Conservation (phyloP, 1,140 invertebrate species). For the Sycophila sp. region DNA sequence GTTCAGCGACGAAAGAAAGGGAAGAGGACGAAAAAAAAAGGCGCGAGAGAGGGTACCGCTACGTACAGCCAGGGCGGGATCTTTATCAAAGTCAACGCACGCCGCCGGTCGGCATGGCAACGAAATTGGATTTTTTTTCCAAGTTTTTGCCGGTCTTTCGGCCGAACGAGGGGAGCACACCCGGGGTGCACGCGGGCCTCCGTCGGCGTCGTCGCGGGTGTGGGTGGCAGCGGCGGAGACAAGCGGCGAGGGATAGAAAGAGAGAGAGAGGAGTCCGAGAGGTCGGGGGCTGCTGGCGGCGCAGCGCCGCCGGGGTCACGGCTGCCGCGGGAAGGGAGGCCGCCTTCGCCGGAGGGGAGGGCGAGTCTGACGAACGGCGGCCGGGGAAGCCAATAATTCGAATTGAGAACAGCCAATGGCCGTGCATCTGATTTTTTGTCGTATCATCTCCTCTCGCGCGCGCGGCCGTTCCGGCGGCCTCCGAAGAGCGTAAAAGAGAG, state of each 20-base stretch:
- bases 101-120: conserved; percentile 62
- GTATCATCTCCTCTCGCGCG: conserved; percentile 53
- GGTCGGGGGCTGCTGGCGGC: conserved; percentile 4
- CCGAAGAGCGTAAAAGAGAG: not conserved
- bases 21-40: conserved; percentile 35
- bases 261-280: conserved; percentile 5
- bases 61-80: conserved; percentile 45
- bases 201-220: conserved; percentile 44
- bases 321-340: not conserved
- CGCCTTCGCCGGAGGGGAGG: conserved; percentile 32
- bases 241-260: not conserved
- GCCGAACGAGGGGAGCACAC: too few relatives aligned
- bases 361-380: conserved; percentile 61
- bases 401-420: conserved; percentile 67
- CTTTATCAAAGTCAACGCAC: conserved; percentile 66
- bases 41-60: not conserved
- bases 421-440: conserved; percentile 67
- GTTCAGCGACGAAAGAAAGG: not conserved
- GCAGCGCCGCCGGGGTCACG: conserved; percentile 5
- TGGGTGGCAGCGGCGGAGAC: not conserved
- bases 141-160: conserved; percentile 65
- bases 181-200: too few relatives aligned
- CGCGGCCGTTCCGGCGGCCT: not conserved
- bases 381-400: conserved; percentile 66
- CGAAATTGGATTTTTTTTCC: conserved; percentile 67